Evolutionary conservation across 1,140 invertebrate genomes (phyloP).

Genomic region (Sarcophaga bullata): DNA sequence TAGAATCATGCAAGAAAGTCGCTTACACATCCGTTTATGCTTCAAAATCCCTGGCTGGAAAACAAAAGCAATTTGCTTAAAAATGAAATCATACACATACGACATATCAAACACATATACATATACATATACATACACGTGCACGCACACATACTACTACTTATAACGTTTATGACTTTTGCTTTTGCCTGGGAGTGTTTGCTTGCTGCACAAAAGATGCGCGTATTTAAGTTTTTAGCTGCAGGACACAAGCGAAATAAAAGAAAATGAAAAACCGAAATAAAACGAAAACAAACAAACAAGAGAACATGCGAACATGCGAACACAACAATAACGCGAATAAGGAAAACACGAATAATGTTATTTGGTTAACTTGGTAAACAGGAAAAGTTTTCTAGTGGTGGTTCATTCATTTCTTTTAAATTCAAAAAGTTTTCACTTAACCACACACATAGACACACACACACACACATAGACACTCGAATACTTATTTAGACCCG

Average conservation of each 20-base stretch:
- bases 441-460: neutral
- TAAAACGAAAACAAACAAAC: no score
- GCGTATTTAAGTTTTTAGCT: slow-evolving; percentile 31
- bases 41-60: slow-evolving; percentile 10
- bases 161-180: neutral
- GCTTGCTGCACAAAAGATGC: neutral
- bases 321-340: neutral
- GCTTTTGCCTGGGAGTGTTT: neutral
- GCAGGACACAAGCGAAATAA: neutral
- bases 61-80: slow-evolving; percentile 36
- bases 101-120: no score
- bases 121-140: no score
- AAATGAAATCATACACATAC: neutral
- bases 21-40: slow-evolving; percentile 34
- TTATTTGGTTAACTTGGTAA: slow-evolving; percentile 39
- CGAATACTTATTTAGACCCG: neutral
- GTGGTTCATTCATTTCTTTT: slow-evolving; percentile 30
- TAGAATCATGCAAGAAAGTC: neutral
- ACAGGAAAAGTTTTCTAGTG: slow-evolving; percentile 37
- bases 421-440: slow-evolving; percentile 16
- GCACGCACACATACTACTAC: neutral
- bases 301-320: no score
- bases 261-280: neutral
- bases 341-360: slow-evolving; percentile 19
- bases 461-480: neutral